Evolutionary conservation across 2,113 vertebrate species (phyloP).

Genomic region (Clinocottus analis): DNA sequence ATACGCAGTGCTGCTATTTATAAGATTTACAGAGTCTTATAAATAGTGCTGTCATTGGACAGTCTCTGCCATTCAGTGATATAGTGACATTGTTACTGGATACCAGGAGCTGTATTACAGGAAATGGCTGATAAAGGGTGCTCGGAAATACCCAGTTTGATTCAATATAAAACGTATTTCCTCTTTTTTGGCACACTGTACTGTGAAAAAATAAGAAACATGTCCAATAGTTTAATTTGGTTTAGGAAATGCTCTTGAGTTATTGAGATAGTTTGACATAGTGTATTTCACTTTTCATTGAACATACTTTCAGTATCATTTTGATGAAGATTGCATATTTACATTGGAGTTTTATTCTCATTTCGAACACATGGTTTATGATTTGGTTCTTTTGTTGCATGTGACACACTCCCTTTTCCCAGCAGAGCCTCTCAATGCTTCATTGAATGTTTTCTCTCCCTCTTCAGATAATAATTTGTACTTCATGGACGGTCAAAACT

Average conservation of each 20-base stretch:
- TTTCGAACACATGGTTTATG: constrained; percentile 27
- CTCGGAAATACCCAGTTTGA: constrained; percentile 50
- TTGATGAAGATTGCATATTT: background rate
- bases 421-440: constrained; percentile 5
- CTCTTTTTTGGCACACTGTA: constrained; percentile 3
- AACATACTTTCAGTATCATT: constrained; percentile 6
- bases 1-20: constrained; percentile 62
- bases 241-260: background rate
- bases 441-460: background rate
- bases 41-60: constrained; percentile 52
- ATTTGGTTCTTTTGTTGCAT: constrained; percentile 20
- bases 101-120: constrained; percentile 30
- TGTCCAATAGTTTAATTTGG: background rate
- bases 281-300: background rate
- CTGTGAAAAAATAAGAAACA: background rate
- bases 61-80: constrained; percentile 35
- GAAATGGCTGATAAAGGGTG: constrained; percentile 39
- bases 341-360: constrained; percentile 19
- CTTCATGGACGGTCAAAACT: constrained; percentile 14
- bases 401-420: background rate
- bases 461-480: constrained; percentile 13
- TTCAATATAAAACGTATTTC: constrained; percentile 58
- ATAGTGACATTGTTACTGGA: constrained; percentile 35
- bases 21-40: constrained; percentile 38
- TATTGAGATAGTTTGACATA: background rate